Conservation (phyloP, 2,113 vertebrate genomes). For the Seriola quinqueradiata region DNA sequence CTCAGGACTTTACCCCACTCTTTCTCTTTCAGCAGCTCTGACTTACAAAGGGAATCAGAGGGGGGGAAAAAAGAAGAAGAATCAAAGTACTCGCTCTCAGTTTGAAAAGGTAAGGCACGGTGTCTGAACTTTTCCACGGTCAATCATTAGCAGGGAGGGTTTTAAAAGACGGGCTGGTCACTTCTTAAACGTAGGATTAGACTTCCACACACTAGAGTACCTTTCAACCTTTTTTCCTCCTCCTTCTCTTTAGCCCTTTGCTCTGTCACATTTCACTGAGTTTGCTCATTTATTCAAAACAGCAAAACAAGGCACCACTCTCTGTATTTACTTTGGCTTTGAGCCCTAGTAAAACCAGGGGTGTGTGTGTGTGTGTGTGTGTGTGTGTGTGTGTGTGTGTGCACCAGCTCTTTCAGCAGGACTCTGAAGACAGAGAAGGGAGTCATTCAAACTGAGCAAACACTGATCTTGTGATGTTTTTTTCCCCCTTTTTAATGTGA, state of each 20-base stretch:
- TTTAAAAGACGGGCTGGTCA: slow-evolving; percentile 35
- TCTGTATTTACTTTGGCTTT: slow-evolving; percentile 72
- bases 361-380: slow-evolving; percentile 25
- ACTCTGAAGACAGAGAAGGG: slow-evolving; percentile 52
- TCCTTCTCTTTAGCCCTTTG: slow-evolving; percentile 4
- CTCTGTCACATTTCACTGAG: slow-evolving; percentile 43
- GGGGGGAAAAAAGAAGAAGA: background rate
- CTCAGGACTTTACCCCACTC: slow-evolving; percentile 52
- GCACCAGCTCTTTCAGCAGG: slow-evolving; percentile 26
- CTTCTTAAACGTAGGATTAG: slow-evolving; percentile 49
- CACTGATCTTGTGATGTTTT: slow-evolving; percentile 42
- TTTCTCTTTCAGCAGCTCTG: slow-evolving; percentile 39
- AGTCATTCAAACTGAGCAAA: slow-evolving; percentile 69
- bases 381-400: slow-evolving; percentile 25
- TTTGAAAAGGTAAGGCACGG: slow-evolving; percentile 69
- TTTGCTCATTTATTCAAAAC: slow-evolving; percentile 46
- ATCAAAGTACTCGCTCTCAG: slow-evolving; percentile 19
- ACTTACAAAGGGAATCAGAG: slow-evolving; percentile 41
- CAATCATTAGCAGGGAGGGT: slow-evolving; percentile 24
- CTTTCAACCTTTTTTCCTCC: background rate
- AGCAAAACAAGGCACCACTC: slow-evolving; percentile 53
- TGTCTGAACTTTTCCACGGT: slow-evolving; percentile 28
- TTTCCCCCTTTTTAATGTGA: slow-evolving; percentile 4
- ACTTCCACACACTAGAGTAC: slow-evolving; percentile 29
- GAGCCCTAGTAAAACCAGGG: slow-evolving; percentile 16